Evolutionary conservation across 2,113 vertebrate genomes (phyloP).

Genomic region (Climacteris rufus): DNA sequence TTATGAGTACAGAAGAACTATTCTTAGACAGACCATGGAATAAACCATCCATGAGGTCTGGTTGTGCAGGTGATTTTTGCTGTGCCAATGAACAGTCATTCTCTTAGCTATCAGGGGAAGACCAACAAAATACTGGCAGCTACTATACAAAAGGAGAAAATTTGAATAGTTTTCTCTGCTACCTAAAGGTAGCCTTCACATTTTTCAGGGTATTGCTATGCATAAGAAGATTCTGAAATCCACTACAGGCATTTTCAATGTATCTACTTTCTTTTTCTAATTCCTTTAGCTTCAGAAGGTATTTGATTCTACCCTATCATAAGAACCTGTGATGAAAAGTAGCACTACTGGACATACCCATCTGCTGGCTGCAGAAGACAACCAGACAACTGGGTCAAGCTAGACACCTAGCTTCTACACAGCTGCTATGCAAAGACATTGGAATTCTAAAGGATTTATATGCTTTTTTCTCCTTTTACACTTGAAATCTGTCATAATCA

Average conservation of each 20-base stretch:
- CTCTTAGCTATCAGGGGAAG: background rate
- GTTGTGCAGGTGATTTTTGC: background rate
- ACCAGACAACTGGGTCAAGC: background rate
- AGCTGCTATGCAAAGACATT: background rate
- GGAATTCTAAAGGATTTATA: background rate
- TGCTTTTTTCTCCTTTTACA: background rate
- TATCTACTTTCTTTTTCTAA: background rate
- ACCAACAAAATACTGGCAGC: background rate
- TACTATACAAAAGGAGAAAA: background rate
- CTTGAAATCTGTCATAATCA: background rate
- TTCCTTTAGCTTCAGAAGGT: background rate
- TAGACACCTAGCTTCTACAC: background rate
- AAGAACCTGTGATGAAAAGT: background rate
- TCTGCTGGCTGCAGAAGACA: background rate
- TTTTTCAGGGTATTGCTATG: background rate
- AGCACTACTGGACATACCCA: background rate
- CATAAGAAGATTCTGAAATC: background rate
- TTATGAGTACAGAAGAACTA: background rate
- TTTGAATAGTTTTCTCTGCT: background rate
- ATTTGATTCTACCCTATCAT: background rate
- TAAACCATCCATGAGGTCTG: background rate
- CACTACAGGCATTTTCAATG: background rate
- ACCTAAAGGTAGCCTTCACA: background rate
- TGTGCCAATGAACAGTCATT: background rate
- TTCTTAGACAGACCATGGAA: background rate